Evolutionary conservation across 2,113 vertebrate genomes (phyloP).

Genomic region (Verasper variegatus): DNA sequence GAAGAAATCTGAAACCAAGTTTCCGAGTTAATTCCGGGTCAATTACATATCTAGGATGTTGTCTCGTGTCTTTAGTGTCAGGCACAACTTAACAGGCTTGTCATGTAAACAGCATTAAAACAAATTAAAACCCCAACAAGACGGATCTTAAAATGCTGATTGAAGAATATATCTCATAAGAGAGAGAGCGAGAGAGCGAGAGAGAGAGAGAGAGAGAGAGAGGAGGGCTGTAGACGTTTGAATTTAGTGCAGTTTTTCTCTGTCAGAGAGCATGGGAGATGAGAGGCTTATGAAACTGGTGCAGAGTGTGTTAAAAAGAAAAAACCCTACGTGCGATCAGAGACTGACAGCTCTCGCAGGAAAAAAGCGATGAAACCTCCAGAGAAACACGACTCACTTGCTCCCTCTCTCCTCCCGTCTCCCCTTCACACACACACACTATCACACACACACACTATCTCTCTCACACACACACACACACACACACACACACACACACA

Average conservation of each 20-base stretch:
- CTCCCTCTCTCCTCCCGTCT: constrained; percentile 28
- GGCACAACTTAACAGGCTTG: constrained; percentile 80
- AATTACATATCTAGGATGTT: constrained; percentile 60
- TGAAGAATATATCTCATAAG: constrained; percentile 63
- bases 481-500: constrained; percentile 66
- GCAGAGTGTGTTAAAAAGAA: constrained; percentile 39
- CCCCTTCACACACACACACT: constrained; percentile 44
- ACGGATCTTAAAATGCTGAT: constrained; percentile 63
- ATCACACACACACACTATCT: constrained; percentile 66
- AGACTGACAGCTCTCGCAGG: constrained; percentile 53
- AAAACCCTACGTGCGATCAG: constrained; percentile 60
- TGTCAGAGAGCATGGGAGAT: constrained; percentile 58
- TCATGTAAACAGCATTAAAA: constrained; percentile 76
- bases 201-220: background rate
- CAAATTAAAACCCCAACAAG: constrained; percentile 45
- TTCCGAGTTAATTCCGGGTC: constrained; percentile 39
- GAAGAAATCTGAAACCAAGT: constrained; percentile 26
- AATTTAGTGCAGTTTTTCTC: constrained; percentile 69
- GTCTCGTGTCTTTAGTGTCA: constrained; percentile 64
- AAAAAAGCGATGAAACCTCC: constrained; percentile 37
- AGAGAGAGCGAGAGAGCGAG: background rate
- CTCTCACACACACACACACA: constrained; percentile 61
- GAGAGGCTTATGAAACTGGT: constrained; percentile 60
- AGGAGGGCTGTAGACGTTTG: constrained; percentile 45
- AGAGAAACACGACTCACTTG: constrained; percentile 36